A percentile compares a stretch with the other conserved stretches of the same genome.
phyloP scores from a whole-genome alignment of 2,797 vertebrate species.

The Tapera naevia region DNA sequence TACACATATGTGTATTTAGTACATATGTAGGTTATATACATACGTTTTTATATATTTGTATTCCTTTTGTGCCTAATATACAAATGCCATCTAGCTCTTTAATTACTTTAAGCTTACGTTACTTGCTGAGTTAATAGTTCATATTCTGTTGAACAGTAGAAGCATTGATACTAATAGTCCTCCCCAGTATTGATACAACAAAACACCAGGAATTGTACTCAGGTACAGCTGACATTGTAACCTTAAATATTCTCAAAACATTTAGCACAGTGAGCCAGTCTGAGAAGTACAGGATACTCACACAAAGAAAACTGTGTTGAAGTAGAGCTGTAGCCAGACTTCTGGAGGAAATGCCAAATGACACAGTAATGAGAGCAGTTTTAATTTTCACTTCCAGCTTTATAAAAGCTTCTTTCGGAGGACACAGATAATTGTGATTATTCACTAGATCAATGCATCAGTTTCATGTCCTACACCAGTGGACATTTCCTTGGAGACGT shows the following conservation, averaged over 20 bases:
- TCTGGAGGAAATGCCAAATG: neutral
- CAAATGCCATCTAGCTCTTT: neutral
- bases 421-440: neutral
- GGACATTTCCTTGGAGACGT: neutral
- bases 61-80: neutral
- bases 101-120: neutral
- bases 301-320: neutral
- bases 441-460: neutral
- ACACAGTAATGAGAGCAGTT: neutral
- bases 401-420: neutral
- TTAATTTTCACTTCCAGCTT: too few relatives aligned
- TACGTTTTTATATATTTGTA: neutral
- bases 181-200: neutral
- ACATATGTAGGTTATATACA: neutral
- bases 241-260: neutral
- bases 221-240: neutral
- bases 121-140: neutral
- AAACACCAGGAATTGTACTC: neutral
- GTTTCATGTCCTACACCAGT: neutral
- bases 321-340: neutral
- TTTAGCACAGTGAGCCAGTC: rapidly evolving
- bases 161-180: neutral
- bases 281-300: neutral
- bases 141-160: neutral
- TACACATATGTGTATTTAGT: neutral